Percentiles rank a stretch among this genome's conserved stretches.
phyloP scores from a whole-genome alignment of 2,888 invertebrate species.

The Synanthedon vespiformis region DNA sequence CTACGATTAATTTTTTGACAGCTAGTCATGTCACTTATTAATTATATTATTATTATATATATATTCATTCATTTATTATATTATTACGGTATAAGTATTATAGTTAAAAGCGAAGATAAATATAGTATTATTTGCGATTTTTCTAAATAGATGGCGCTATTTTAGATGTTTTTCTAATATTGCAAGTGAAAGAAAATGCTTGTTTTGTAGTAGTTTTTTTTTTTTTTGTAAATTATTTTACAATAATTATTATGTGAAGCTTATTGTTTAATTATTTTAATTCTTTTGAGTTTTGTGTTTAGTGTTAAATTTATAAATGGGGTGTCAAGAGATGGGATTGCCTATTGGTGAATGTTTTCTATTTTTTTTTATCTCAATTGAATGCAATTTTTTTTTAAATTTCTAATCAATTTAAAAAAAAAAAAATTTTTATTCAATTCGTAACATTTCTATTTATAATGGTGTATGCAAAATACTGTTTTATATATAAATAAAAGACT shows the following conservation, averaged over 20 bases:
- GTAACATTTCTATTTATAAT: too few relatives aligned
- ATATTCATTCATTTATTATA: too few relatives aligned
- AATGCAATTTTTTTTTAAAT: too few relatives aligned
- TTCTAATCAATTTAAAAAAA: too few relatives aligned
- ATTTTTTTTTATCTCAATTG: too few relatives aligned
- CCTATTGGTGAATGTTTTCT: too few relatives aligned
- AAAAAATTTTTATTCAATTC: too few relatives aligned
- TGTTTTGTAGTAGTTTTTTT: background rate
- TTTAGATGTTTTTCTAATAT: conserved; percentile 56
- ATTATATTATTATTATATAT: conserved; percentile 15
- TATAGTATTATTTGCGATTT: conserved; percentile 13
- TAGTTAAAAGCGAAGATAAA: conserved; percentile 25
- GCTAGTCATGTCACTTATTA: conserved; percentile 58
- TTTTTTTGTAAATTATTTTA: conserved; percentile 1
- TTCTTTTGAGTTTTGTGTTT: background rate
- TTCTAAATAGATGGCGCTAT: conserved; percentile 61
- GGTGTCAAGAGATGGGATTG: too few relatives aligned
- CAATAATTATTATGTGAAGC: background rate
- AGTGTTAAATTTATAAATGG: background rate
- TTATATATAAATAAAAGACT: too few relatives aligned
- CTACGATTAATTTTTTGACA: conserved; percentile 7
- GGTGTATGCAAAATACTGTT: too few relatives aligned
- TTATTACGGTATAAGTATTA: conserved; percentile 40
- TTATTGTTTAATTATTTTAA: background rate
- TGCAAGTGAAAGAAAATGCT: conserved; percentile 23